A percentile compares a stretch with the other conserved stretches of the same genome.
These are phyloP conservation scores for Heterodera filipjevi DNA, from an alignment of 2,888 invertebrate species.

Conservation along the genomic window DNA sequence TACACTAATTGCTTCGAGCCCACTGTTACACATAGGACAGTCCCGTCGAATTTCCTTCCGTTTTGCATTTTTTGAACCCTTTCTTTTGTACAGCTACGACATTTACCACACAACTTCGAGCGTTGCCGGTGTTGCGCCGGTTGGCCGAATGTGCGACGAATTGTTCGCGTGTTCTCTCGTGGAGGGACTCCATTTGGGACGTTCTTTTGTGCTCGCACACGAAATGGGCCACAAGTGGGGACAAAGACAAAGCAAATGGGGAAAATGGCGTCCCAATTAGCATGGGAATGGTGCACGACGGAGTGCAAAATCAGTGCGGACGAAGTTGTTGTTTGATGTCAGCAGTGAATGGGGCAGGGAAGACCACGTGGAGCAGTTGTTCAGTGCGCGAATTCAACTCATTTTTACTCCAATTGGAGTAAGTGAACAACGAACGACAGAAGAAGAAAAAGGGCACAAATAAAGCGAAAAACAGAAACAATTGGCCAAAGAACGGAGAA, in stretches of 20 bases:
- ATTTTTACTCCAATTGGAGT: slow-evolving; percentile 63
- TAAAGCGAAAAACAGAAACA: no score
- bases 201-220: slow-evolving; percentile 65
- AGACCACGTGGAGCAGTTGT: slow-evolving; percentile 65
- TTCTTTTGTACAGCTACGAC: slow-evolving; percentile 52
- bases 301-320: slow-evolving; percentile 64
- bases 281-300: slow-evolving; percentile 66
- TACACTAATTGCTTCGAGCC: no score
- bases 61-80: no score
- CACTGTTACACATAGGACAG: no score
- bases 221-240: slow-evolving; percentile 66
- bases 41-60: neutral
- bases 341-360: slow-evolving; percentile 65
- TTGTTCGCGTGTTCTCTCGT: slow-evolving; percentile 64
- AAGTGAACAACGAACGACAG: no score
- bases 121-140: slow-evolving; percentile 65
- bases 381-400: slow-evolving; percentile 63
- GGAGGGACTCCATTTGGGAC: slow-evolving; percentile 64
- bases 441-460: no score
- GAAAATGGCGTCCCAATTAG: slow-evolving; percentile 39
- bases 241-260: no score
- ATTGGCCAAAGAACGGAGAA: neutral
- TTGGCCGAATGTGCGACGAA: slow-evolving; percentile 65
- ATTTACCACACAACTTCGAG: slow-evolving; percentile 65
- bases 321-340: slow-evolving; percentile 64